Evolutionary conservation across 1,140 invertebrate genomes (phyloP).

Genomic region (Saccostrea cuccullata): DNA sequence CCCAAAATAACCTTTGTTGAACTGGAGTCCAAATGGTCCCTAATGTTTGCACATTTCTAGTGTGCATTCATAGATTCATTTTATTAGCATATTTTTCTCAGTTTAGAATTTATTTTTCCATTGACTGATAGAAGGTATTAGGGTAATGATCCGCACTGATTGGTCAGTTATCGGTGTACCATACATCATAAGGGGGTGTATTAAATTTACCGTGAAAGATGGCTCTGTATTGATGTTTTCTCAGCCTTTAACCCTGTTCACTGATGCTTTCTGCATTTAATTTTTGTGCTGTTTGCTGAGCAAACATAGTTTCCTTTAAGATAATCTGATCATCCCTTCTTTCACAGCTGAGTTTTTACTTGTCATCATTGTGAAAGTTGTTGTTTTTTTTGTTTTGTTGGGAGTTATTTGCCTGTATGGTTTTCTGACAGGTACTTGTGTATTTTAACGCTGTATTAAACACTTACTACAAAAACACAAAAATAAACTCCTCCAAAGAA

Average conservation of each 20-base stretch:
- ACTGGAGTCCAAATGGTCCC: not conserved
- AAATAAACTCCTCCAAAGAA: not conserved
- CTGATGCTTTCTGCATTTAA: not conserved
- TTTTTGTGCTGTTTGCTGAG: not conserved
- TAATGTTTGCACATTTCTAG: not conserved
- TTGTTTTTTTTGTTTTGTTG: not conserved
- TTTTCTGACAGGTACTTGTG: constrained; percentile 14
- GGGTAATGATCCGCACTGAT: not conserved
- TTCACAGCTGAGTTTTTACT: not conserved
- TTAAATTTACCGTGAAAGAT: constrained; percentile 15
- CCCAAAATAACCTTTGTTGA: not conserved
- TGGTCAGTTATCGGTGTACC: not conserved
- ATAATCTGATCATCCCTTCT: not conserved
- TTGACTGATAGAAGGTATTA: not conserved
- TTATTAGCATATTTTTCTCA: not conserved
- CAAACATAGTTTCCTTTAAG: not conserved
- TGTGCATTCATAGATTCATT: not conserved
- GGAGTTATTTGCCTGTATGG: not conserved
- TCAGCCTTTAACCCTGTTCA: not conserved
- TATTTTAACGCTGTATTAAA: not conserved
- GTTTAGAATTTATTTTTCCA: not conserved
- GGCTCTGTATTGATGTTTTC: not conserved
- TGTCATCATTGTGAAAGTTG: not conserved
- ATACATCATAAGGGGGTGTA: not conserved
- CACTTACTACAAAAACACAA: not conserved